These are phyloP conservation scores for Glaucopsyche alexis DNA, from an alignment of 2,888 invertebrate species.

Conservation along the genomic window DNA sequence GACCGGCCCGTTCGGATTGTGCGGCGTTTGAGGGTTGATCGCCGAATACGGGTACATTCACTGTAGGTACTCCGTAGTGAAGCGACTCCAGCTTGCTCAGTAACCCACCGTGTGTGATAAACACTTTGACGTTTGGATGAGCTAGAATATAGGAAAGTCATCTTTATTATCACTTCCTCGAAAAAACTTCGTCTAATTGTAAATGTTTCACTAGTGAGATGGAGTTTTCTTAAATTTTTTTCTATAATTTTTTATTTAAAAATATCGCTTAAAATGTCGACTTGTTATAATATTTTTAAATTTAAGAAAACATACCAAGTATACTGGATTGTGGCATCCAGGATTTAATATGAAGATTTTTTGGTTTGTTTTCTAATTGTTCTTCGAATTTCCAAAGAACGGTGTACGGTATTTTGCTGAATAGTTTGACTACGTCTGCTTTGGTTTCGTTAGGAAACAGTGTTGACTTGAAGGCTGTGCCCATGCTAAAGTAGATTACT, in stretches of 20 bases:
- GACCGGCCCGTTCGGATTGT: constrained; percentile 45
- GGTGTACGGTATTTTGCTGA: constrained; percentile 5
- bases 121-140: constrained; percentile 46
- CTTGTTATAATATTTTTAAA: too few relatives aligned
- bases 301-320: not conserved
- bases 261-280: too few relatives aligned
- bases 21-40: constrained; percentile 57
- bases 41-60: constrained; percentile 55
- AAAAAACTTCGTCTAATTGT: too few relatives aligned
- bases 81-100: constrained; percentile 46
- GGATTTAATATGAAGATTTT: constrained; percentile 7
- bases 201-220: too few relatives aligned
- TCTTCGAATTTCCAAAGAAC: constrained; percentile 23
- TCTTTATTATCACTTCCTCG: not conserved
- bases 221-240: too few relatives aligned
- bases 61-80: constrained; percentile 51
- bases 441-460: not conserved
- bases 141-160: constrained; percentile 37
- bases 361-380: not conserved
- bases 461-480: not conserved
- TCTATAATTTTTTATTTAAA: too few relatives aligned
- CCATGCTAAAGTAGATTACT: constrained; percentile 16
- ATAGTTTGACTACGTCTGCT: not conserved
- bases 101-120: constrained; percentile 50
- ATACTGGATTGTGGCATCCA: constrained; percentile 22